Conservation (phyloP, 2,888 invertebrate genomes). For the Piscicola geometra region DNA sequence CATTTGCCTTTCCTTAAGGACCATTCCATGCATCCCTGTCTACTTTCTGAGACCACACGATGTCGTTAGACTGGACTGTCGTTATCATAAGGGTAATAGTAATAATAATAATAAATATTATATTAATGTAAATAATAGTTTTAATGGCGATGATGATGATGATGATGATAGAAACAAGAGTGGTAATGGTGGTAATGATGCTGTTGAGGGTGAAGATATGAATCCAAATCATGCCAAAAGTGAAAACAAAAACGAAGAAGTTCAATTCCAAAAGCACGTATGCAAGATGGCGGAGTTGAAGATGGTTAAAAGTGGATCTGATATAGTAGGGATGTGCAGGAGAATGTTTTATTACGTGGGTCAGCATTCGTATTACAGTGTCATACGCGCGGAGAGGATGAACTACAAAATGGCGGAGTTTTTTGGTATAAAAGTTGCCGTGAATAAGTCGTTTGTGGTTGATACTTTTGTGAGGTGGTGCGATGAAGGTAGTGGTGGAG, state of each 20-base stretch:
- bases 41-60: neutral
- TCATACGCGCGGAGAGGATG: neutral
- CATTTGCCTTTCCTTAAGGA: neutral
- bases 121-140: too few species aligned
- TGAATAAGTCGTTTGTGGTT: neutral
- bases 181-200: neutral
- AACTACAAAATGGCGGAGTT: conserved; percentile 15
- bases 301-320: neutral
- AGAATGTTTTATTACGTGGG: neutral
- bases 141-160: too few species aligned
- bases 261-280: neutral
- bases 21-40: neutral
- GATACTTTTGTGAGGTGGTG: neutral
- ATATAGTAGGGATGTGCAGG: neutral
- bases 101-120: too few species aligned
- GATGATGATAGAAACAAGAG: too few species aligned
- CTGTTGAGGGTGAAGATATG: neutral
- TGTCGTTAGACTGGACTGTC: neutral
- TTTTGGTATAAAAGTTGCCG: neutral
- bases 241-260: neutral
- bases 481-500: neutral
- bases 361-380: conserved; percentile 2
- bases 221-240: neutral
- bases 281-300: neutral
- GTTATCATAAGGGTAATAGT: too few species aligned